phyloP scores from a whole-genome alignment of 2,113 vertebrate species.

The Notothenia coriiceps region DNA sequence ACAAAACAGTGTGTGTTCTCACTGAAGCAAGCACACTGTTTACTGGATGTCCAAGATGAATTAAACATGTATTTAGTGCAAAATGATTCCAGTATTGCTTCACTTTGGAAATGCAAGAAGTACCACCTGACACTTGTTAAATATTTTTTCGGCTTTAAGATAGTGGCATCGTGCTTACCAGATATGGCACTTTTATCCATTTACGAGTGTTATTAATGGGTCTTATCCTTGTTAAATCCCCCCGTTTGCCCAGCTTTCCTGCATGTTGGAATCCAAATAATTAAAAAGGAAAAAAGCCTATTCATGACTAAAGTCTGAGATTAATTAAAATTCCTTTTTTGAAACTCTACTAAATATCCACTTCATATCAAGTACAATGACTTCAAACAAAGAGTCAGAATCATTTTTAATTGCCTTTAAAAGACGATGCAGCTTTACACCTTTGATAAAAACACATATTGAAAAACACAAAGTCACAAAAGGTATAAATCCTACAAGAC shows the following conservation, averaged over 20 bases:
- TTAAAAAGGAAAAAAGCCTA: background rate
- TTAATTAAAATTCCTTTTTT: background rate
- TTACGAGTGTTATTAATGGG: background rate
- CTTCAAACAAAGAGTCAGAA: slow-evolving; percentile 57
- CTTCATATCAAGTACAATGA: background rate
- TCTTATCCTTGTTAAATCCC: background rate
- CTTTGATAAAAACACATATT: slow-evolving; percentile 63
- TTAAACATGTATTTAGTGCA: background rate
- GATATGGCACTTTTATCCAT: background rate
- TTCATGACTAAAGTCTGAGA: background rate
- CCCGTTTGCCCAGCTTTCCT: background rate
- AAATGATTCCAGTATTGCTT: background rate
- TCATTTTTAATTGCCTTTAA: slow-evolving; percentile 71
- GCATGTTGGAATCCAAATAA: background rate
- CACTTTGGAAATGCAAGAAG: background rate
- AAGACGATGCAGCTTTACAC: slow-evolving; percentile 68
- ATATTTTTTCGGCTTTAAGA: background rate
- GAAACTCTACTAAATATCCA: too few species aligned
- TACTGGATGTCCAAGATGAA: background rate
- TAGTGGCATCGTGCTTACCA: background rate
- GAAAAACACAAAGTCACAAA: slow-evolving; percentile 73
- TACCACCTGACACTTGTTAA: background rate
- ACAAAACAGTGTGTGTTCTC: slow-evolving; percentile 41
- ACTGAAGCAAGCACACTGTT: background rate
- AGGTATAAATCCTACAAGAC: slow-evolving; percentile 75